phyloP scores from a whole-genome alignment of 2,113 vertebrate species.

The Epinephelus lanceolatus region DNA sequence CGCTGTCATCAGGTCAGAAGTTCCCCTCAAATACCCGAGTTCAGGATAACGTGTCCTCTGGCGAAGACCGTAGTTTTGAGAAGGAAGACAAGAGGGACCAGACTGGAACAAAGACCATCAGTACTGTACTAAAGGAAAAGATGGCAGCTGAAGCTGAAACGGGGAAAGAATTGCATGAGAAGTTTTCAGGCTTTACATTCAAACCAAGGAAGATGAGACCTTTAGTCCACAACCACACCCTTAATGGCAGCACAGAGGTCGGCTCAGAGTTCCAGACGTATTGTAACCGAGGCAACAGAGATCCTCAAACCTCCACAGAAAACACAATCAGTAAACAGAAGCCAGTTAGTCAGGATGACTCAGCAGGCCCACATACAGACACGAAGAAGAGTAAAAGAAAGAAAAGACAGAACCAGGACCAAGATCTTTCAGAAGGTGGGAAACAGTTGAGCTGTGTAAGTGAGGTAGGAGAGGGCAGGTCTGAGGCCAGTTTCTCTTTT shows the following conservation, averaged over 20 bases:
- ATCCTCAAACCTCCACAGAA: neutral
- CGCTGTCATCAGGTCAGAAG: slow-evolving; percentile 9
- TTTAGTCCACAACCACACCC: neutral
- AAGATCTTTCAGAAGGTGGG: slow-evolving; percentile 18
- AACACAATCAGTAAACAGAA: neutral
- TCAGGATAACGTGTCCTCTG: neutral
- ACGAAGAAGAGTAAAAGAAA: neutral
- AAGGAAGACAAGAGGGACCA: neutral
- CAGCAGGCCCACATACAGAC: neutral
- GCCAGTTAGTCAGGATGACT: neutral
- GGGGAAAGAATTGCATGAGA: slow-evolving; percentile 33
- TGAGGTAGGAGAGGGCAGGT: neutral
- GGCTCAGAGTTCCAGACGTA: neutral
- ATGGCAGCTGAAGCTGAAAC: neutral
- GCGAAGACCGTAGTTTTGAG: neutral
- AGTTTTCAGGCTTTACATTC: slow-evolving; percentile 77
- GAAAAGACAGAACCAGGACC: neutral
- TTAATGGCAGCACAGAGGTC: neutral
- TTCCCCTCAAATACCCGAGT: neutral
- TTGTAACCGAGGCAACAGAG: neutral
- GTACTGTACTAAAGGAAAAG: neutral
- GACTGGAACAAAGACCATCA: neutral
- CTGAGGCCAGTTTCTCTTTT: neutral
- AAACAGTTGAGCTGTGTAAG: neutral
- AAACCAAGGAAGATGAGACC: slow-evolving; percentile 60